Evolutionary conservation across 2,888 invertebrate genomes (phyloP), one percentile per base, ranked within the genome.

Genomic region (Meghimatium bilineatum): DNA sequence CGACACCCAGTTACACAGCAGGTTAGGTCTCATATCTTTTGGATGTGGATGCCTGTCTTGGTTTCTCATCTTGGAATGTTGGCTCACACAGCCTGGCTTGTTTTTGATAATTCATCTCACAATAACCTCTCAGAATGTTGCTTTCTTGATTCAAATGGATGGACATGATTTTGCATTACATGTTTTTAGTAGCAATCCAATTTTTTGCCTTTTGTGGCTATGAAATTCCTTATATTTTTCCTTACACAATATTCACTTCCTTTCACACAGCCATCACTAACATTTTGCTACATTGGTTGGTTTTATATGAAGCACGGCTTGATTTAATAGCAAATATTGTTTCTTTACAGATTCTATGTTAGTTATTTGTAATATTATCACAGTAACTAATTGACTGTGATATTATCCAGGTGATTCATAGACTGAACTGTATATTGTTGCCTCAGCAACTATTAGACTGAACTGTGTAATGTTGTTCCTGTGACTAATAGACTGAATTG

Each of bases 1-100:
- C 63, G 63, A 10, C n/a, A 14, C 0, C 63, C n/a, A 34, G 67
- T 29, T 49, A 38, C n/a, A 36, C 0, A 63, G 8, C 72, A 81
- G 81, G 81, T 81, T 81, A 81, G 74, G 81, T 81, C 63, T 72
- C 74, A 60, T 29, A 29, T 63, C 12, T 83, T 78, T 78, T 83
- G 63, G 78, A 78, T 83, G 71, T 72, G 78, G 63, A 78, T 78
- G 78, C 72, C 83, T 83, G 78, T 36, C 66, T 63, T 78, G 63
- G 32, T 78, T 82, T 66, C 44, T 83, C 72, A 52, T 67, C 76
- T 78, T 26, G 23, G 72, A 83, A 78, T 83, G 78, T 60, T 83
- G 69, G 72, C 83, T 78, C 34, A 36, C 49, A 36, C 26, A 29
- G 77, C 72, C 60, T 36, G 36, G 83, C 72, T 83, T 78, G 49